Conservation (phyloP, 2,113 vertebrate genomes). For the Macquaria australasica region DNA sequence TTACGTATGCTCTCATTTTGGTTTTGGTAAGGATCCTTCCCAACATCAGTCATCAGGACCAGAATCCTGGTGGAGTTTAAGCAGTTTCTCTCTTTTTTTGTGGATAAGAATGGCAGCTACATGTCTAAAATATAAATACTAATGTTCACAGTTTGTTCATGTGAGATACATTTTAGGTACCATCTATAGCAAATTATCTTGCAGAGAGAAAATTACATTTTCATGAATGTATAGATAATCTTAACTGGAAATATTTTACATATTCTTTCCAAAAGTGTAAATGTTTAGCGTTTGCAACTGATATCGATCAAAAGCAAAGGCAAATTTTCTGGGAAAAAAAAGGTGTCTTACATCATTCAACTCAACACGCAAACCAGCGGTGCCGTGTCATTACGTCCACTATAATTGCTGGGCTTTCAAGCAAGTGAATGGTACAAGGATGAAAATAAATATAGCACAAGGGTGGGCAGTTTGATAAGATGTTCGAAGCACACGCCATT, state of each 20-base stretch:
- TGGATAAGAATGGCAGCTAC: neutral
- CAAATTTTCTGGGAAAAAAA: neutral
- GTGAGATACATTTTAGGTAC: no score
- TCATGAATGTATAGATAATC: neutral
- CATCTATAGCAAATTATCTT: neutral
- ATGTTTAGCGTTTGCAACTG: neutral
- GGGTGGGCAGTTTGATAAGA: slow-evolving; percentile 13
- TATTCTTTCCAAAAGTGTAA: neutral
- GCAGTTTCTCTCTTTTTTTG: neutral
- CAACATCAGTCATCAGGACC: neutral
- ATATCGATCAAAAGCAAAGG: neutral
- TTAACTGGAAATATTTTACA: neutral
- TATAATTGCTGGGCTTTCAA: neutral
- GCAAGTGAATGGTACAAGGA: neutral
- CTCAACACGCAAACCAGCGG: neutral
- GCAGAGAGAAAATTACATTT: neutral
- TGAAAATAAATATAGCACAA: neutral
- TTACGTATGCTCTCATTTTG: no score
- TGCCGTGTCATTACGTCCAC: neutral
- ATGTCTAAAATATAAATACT: no score
- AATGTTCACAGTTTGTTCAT: neutral
- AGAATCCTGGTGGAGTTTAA: neutral
- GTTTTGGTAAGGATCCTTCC: neutral
- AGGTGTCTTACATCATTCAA: neutral
- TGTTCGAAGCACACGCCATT: slow-evolving; percentile 38